These are phyloP conservation scores for Ochotona curzoniae DNA, from an alignment of 2,113 vertebrate species.

Conservation along the genomic window DNA sequence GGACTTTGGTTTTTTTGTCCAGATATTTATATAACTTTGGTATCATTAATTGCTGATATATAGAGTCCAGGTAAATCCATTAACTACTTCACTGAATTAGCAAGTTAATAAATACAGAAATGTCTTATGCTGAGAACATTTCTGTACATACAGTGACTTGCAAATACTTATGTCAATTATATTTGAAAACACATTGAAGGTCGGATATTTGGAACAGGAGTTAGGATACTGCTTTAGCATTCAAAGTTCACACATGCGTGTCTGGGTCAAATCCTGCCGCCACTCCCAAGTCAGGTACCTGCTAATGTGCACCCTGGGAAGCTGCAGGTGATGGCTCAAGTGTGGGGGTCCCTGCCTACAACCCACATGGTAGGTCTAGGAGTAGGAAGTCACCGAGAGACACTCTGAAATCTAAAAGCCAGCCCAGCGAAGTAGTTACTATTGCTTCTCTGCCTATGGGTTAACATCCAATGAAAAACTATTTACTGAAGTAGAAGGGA, in stretches of 20 bases:
- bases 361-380: not conserved
- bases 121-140: not conserved
- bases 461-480: no score
- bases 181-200: conserved; percentile 47
- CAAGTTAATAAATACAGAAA: not conserved
- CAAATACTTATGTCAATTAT: not conserved
- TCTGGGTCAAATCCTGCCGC: no score
- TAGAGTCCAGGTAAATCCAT: conserved; percentile 18
- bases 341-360: no score
- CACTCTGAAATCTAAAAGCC: not conserved
- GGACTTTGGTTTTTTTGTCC: not conserved
- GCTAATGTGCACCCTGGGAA: no score
- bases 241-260: no score
- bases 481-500: not conserved
- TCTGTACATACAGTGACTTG: not conserved
- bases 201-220: not conserved
- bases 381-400: not conserved
- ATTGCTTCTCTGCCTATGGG: no score
- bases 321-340: no score
- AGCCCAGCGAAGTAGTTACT: conserved; percentile 20
- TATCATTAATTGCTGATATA: not conserved
- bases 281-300: no score
- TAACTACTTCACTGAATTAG: not conserved
- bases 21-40: not conserved
- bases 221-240: no score